A percentile compares a stretch with the other conserved stretches of the same genome.
Evolutionary conservation across 2,113 vertebrate genomes (phyloP).

Genomic region (Lagopus muta): DNA sequence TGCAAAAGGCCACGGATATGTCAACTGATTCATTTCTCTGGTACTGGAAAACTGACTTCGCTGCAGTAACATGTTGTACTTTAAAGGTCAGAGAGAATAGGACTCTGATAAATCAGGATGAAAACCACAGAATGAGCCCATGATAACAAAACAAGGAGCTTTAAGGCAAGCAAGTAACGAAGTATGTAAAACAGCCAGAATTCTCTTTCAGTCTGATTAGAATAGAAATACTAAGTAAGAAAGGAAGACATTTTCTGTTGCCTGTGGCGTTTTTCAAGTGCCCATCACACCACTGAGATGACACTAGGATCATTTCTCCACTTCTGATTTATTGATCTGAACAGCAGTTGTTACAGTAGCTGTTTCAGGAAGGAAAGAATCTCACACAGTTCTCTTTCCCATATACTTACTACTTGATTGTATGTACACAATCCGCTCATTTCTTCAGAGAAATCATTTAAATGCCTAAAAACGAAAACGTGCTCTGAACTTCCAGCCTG

Average conservation of each 20-base stretch:
- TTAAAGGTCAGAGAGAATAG: slow-evolving; percentile 74
- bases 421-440: background rate
- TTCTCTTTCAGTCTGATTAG: background rate
- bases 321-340: background rate
- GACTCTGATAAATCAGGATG: slow-evolving; percentile 72
- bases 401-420: background rate
- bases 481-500: background rate
- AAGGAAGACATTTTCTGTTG: background rate
- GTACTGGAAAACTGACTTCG: slow-evolving; percentile 58
- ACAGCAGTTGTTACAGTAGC: background rate
- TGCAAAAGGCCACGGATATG: slow-evolving; percentile 63
- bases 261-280: background rate
- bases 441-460: background rate
- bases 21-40: slow-evolving; percentile 66
- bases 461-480: background rate
- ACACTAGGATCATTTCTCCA: background rate
- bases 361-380: background rate
- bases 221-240: background rate
- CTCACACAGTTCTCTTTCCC: background rate
- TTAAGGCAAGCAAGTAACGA: slow-evolving; percentile 66
- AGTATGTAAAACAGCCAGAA: background rate
- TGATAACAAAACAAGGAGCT: slow-evolving; percentile 68
- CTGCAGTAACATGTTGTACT: slow-evolving; percentile 64
- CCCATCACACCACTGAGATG: background rate
- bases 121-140: slow-evolving; percentile 50